Evolutionary conservation across 2,888 invertebrate genomes (phyloP).

Genomic region (Parnassius apollo): DNA sequence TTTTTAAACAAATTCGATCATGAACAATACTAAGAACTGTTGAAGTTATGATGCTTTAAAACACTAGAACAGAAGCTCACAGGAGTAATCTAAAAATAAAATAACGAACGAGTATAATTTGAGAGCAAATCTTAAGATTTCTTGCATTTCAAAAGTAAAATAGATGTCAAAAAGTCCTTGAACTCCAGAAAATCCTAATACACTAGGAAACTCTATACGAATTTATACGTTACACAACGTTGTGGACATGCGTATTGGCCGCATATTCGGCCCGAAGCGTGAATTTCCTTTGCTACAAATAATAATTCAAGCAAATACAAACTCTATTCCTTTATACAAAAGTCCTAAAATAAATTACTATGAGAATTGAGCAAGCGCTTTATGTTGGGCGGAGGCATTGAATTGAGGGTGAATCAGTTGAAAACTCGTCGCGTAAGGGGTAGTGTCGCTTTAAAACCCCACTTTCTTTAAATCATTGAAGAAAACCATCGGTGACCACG

Average conservation of each 20-base stretch:
- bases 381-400: slow-evolving; percentile 79
- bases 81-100: no score
- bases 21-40: no score
- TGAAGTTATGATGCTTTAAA: no score
- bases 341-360: slow-evolving; percentile 42
- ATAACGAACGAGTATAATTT: no score
- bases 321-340: slow-evolving; percentile 39
- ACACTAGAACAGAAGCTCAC: no score
- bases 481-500: slow-evolving; percentile 59
- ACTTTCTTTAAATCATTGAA: slow-evolving; percentile 63
- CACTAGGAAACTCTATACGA: slow-evolving; percentile 74
- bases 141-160: slow-evolving; percentile 50
- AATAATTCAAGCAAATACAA: slow-evolving; percentile 40
- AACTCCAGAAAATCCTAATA: slow-evolving; percentile 75
- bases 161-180: slow-evolving; percentile 74
- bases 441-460: slow-evolving; percentile 62
- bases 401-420: slow-evolving; percentile 77
- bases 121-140: neutral
- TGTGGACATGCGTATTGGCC: slow-evolving; percentile 81
- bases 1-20: no score
- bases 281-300: slow-evolving; percentile 69
- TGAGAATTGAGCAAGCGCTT: slow-evolving; percentile 70
- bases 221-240: slow-evolving; percentile 65
- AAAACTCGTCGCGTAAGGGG: slow-evolving; percentile 68
- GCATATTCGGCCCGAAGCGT: slow-evolving; percentile 71